These are phyloP conservation scores for Pholis gunnellus DNA, from an alignment of 2,113 vertebrate genomes.

Conservation along the genomic window DNA sequence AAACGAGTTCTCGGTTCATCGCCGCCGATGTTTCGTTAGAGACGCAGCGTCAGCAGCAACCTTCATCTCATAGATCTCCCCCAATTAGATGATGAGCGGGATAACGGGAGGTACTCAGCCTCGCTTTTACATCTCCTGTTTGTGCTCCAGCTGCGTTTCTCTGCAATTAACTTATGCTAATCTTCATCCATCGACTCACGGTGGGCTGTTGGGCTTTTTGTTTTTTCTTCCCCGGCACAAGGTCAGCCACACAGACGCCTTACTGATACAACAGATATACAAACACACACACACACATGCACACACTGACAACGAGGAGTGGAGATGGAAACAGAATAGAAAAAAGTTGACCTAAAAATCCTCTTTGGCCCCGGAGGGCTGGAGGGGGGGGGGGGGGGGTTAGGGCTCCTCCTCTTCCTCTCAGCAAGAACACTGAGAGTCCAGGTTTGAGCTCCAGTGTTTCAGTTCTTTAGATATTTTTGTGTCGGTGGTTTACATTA, in stretches of 20 bases:
- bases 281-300: slow-evolving; percentile 25
- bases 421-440: not conserved
- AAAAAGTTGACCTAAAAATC: slow-evolving; percentile 64
- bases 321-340: slow-evolving; percentile 36
- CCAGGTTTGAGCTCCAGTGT: no score
- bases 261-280: slow-evolving; percentile 4
- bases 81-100: slow-evolving; percentile 58
- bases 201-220: not conserved
- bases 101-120: slow-evolving; percentile 32
- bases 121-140: slow-evolving; percentile 32
- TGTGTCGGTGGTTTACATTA: no score
- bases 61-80: slow-evolving; percentile 23
- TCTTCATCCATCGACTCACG: slow-evolving; percentile 26
- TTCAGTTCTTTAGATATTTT: no score
- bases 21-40: not conserved
- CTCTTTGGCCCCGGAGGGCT: slow-evolving; percentile 13
- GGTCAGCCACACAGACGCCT: slow-evolving; percentile 32
- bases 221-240: slow-evolving; percentile 18
- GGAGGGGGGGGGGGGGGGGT: not conserved
- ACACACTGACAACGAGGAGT: slow-evolving; percentile 33
- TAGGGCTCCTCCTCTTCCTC: not conserved
- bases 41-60: not conserved
- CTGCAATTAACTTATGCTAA: slow-evolving; percentile 65
- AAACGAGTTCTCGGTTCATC: slow-evolving; percentile 21
- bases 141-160: slow-evolving; percentile 52